Percentiles rank a stretch among this genome's conserved stretches.
Conservation (phyloP, 1,140 invertebrate genomes). For the Tetramorium alpestre region DNA sequence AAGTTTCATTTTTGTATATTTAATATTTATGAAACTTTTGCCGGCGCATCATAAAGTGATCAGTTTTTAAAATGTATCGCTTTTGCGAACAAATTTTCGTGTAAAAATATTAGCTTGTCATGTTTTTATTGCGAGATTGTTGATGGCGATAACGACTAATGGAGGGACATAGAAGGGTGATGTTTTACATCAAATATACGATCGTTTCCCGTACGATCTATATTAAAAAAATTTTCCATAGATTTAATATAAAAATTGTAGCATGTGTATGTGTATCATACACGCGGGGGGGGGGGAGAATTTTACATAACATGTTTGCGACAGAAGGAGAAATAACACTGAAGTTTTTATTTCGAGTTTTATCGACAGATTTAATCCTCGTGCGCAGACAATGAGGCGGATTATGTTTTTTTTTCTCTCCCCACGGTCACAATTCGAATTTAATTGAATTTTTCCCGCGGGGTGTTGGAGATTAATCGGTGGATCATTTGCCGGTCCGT, state of each 20-base stretch:
- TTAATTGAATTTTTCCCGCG: constrained; percentile 63
- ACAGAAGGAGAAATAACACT: neutral
- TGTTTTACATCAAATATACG: neutral
- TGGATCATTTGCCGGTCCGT: constrained; percentile 61
- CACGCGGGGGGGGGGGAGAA: neutral
- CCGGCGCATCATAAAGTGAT: neutral
- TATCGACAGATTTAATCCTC: constrained; percentile 45
- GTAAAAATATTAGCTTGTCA: neutral
- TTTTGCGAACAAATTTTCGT: neutral
- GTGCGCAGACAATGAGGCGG: constrained; percentile 36
- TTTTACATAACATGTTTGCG: neutral
- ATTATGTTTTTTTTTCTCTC: constrained; percentile 30
- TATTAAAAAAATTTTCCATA: neutral
- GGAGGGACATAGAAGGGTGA: neutral
- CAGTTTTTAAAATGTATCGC: neutral
- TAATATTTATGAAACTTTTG: neutral
- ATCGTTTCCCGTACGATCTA: neutral
- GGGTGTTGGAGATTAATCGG: constrained; percentile 64
- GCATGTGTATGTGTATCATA: no score
- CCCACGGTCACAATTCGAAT: constrained; percentile 55
- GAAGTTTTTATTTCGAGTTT: constrained; percentile 37
- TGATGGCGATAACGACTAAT: constrained; percentile 5
- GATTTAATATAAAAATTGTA: neutral
- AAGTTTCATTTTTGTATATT: neutral
- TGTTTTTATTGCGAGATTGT: constrained; percentile 17